These are phyloP conservation scores for Dendroctonus ponderosae DNA, from an alignment of 1,140 invertebrate genomes.

Conservation along the genomic window DNA sequence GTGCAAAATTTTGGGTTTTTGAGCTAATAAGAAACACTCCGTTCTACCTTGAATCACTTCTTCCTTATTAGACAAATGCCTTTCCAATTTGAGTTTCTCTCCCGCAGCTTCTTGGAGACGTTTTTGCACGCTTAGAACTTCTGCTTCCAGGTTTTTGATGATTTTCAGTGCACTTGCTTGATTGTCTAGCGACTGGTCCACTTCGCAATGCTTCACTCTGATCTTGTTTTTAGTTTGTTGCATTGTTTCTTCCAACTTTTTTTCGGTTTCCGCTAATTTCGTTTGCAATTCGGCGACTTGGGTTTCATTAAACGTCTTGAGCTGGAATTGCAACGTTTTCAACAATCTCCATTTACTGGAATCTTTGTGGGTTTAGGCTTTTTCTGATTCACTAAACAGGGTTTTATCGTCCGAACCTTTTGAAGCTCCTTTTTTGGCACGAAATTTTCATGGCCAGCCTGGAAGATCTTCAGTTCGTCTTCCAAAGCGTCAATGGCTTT, in stretches of 20 bases:
- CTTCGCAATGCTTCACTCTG: constrained; percentile 33
- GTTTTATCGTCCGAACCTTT: constrained; percentile 18
- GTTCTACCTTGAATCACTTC: constrained; percentile 26
- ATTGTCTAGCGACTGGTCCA: constrained; percentile 37
- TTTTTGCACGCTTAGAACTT: constrained; percentile 41
- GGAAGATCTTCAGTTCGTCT: constrained; percentile 43
- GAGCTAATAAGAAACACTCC: not conserved
- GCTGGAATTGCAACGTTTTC: constrained; percentile 29
- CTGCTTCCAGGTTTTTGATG: constrained; percentile 41
- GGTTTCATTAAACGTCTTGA: constrained; percentile 43
- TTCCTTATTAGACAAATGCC: constrained; percentile 33
- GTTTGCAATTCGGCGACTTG: constrained; percentile 38
- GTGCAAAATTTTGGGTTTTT: not conserved
- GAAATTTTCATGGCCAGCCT: constrained; percentile 37
- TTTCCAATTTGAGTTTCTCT: constrained; percentile 35
- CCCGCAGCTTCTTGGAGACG: constrained; percentile 34
- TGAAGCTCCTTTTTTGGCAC: constrained; percentile 37
- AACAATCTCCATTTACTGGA: not conserved
- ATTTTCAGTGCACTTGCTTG: constrained; percentile 38
- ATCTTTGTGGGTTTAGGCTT: not conserved
- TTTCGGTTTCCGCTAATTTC: constrained; percentile 35
- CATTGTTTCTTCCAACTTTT: constrained; percentile 36
- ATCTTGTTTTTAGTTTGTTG: constrained; percentile 22
- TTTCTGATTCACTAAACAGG: too few relatives aligned
- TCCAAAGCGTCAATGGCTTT: constrained; percentile 45